Conservation (phyloP, 1,140 invertebrate genomes). For the Dinoponera quadriceps region DNA sequence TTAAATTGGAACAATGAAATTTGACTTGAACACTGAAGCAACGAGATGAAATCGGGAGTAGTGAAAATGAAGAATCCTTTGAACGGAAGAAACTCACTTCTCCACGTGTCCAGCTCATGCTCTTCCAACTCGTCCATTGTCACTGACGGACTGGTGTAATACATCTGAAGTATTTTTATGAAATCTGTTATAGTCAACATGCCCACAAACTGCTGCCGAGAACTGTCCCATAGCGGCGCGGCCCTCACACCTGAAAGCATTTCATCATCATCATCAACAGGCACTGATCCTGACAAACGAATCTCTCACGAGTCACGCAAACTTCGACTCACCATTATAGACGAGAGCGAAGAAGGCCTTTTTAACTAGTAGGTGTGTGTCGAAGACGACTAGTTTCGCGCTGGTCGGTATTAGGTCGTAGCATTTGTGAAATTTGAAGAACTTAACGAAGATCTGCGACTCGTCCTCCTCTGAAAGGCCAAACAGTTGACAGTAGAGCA, state of each 20-base stretch:
- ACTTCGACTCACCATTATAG: slow-evolving; percentile 94
- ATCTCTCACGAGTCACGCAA: background rate
- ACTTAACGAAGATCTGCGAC: slow-evolving; percentile 98
- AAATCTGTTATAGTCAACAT: slow-evolving; percentile 99
- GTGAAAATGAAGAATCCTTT: background rate
- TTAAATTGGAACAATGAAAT: too few species aligned
- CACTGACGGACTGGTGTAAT: slow-evolving; percentile 96
- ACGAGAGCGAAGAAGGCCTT: slow-evolving; percentile 99
- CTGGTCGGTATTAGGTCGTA: slow-evolving; percentile 99
- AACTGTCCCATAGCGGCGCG: slow-evolving; percentile 98
- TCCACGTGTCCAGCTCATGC: slow-evolving; percentile 98
- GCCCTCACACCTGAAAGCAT: slow-evolving; percentile 93
- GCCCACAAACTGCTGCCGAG: slow-evolving; percentile 95
- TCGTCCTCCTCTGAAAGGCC: slow-evolving; percentile 97
- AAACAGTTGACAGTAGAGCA: slow-evolving; percentile 83
- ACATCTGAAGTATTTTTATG: slow-evolving; percentile 99
- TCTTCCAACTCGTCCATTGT: slow-evolving; percentile 98
- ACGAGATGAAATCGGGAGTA: too few species aligned
- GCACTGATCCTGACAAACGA: background rate
- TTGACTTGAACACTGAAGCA: too few species aligned
- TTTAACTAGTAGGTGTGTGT: slow-evolving; percentile 99
- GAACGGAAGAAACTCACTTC: slow-evolving; percentile 87
- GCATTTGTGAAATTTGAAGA: slow-evolving; percentile 99
- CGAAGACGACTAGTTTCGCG: slow-evolving; percentile 99
- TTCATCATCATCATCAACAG: background rate